Evolutionary conservation across 1,140 invertebrate species (phyloP), one percentile per base, ranked within the genome.

Genomic region (Drosophila serrata): DNA sequence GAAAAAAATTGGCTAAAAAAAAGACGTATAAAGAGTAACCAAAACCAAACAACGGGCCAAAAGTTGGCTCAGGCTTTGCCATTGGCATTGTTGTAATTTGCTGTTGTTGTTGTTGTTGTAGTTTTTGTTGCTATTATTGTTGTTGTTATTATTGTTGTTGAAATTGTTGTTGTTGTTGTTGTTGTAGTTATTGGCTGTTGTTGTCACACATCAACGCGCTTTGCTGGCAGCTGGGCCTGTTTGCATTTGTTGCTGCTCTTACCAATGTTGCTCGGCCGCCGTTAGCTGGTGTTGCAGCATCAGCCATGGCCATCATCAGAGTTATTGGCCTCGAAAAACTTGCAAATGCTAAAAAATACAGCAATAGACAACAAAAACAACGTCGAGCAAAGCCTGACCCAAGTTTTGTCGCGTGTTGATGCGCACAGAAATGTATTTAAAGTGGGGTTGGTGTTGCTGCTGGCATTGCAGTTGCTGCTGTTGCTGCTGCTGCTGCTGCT

Each of bases 281-380:
- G 70, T 11, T 40, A n/a, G 67, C 46, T 56, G 43, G 12, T 22
- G 45, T 67, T 57, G 55, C 80, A 64, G 57, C 82, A 82, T 68
- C 79, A 80, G 65, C 85, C 84, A 88, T 80, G 84, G 84, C 80
- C 84, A 88, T 88, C 84, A 74, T 55, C 84, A 80, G 77, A 81
- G 84, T 81, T 87, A 87, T 90, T 87, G 84, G 84, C 84, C 84
- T 88, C 84, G 81, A 87, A 87, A 78, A 77, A 88, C 67, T 80
- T 55, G 84, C 80, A 78, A 87, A 88, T 87, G 85, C 77, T 87
- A 87, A 86, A 86, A 85, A 86, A 75, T 67, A 62, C 65, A 58
- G 57, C 61, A 65, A 53, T 13, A 53, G 37, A n/a, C 45, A 69
- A 42, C 29, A 65, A 53, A 53, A 31, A n/a, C 45, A 69, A 42